These are phyloP conservation scores for Ditylenchus dipsaci DNA, from an alignment of 1,140 invertebrate genomes.

Conservation along the genomic window DNA sequence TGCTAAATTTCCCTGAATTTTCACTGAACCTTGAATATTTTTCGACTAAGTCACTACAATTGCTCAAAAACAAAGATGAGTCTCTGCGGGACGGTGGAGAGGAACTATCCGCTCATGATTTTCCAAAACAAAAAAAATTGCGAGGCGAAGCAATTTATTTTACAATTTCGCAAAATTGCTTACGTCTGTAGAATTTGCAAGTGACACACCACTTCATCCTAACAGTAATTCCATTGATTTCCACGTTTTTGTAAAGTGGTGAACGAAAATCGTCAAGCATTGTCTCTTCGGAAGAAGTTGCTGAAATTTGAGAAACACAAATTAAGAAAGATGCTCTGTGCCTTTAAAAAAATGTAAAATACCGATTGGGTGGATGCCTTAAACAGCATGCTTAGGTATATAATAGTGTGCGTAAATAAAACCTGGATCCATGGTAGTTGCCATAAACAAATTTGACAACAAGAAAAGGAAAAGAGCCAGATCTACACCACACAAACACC, in stretches of 20 bases:
- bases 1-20: too few species aligned
- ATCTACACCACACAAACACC: conserved; percentile 85
- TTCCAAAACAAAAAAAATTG: too few species aligned
- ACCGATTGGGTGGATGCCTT: background rate
- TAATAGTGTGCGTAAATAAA: background rate
- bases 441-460: conserved; percentile 91
- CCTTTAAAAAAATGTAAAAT: conserved; percentile 8
- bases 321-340: conserved; percentile 9
- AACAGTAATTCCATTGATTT: conserved; percentile 85
- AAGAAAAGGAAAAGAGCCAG: conserved; percentile 92
- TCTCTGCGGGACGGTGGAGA: too few species aligned
- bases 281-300: conserved; percentile 49
- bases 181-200: conserved; percentile 92
- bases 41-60: too few species aligned
- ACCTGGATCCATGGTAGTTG: conserved; percentile 98
- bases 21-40: too few species aligned
- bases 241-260: conserved; percentile 92
- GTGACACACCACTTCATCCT: conserved; percentile 99
- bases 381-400: background rate
- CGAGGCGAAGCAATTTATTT: too few species aligned
- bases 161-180: conserved; percentile 63
- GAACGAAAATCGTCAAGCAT: conserved; percentile 82
- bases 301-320: conserved; percentile 33
- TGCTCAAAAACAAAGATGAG: too few species aligned
- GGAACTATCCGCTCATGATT: too few species aligned